Conservation (phyloP, 2,888 invertebrate species). For the Netelia virgata region DNA sequence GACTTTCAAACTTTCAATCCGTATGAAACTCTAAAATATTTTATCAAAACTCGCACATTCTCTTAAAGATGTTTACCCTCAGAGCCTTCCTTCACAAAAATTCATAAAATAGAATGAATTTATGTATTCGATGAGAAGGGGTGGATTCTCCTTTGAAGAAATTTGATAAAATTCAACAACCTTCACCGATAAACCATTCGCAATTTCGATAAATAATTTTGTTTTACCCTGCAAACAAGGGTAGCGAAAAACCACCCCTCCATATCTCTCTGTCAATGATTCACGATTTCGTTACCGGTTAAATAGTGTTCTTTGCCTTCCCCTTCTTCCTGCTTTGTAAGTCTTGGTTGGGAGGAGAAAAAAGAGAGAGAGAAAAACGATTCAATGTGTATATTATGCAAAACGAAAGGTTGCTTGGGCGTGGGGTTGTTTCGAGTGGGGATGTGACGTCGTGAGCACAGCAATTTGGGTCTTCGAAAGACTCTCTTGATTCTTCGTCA, state of each 20-base stretch:
- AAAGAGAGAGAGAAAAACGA: slow-evolving; percentile 44
- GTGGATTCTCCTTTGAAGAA: too few relatives aligned
- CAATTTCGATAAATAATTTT: too few relatives aligned
- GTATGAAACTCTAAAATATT: too few relatives aligned
- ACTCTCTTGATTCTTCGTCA: slow-evolving; percentile 71
- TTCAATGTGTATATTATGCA: slow-evolving; percentile 79
- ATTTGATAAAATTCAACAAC: too few relatives aligned
- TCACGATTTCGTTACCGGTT: slow-evolving; percentile 72
- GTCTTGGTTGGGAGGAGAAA: slow-evolving; percentile 21
- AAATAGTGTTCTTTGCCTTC: slow-evolving; percentile 68
- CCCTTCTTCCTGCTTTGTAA: slow-evolving; percentile 42
- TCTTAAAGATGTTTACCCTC: too few relatives aligned
- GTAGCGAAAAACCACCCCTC: slow-evolving; percentile 31
- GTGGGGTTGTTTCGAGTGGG: slow-evolving; percentile 67
- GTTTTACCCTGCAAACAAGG: too few relatives aligned
- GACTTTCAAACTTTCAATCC: too few relatives aligned
- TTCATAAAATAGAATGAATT: too few relatives aligned
- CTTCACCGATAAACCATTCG: too few relatives aligned
- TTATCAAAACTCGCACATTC: too few relatives aligned
- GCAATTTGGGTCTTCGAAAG: slow-evolving; percentile 63
- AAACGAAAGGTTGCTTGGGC: slow-evolving; percentile 67
- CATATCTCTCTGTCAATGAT: slow-evolving; percentile 58
- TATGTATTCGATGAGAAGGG: too few relatives aligned
- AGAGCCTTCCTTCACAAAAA: too few relatives aligned
- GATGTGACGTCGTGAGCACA: slow-evolving; percentile 64